Evolutionary conservation across 2,113 vertebrate genomes (phyloP).

Genomic region (Trochalopteron elliotii): DNA sequence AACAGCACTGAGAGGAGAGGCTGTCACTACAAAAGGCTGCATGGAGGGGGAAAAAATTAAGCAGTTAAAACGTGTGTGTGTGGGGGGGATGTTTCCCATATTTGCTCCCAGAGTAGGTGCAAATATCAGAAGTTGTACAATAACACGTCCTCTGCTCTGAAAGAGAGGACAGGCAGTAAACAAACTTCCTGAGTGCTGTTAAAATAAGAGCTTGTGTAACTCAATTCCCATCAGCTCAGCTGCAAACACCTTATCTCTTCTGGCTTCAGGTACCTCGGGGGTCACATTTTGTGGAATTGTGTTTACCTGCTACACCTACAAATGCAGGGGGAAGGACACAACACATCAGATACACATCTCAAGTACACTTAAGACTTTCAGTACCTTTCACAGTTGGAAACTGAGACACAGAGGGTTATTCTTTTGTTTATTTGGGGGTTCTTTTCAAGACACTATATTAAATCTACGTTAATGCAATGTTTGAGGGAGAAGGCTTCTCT

Average conservation of each 20-base stretch:
- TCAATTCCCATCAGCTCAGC: neutral
- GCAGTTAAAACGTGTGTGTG: neutral
- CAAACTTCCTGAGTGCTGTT: neutral
- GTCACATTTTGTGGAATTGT: neutral
- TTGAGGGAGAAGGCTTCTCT: neutral
- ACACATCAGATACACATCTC: neutral
- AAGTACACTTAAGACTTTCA: neutral
- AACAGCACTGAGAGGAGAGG: neutral
- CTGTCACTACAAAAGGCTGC: neutral
- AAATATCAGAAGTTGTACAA: neutral
- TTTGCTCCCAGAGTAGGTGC: neutral
- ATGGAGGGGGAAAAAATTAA: rapidly evolving
- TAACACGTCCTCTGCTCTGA: neutral
- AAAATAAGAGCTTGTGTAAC: constrained; percentile 28
- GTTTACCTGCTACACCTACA: neutral
- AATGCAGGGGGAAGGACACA: neutral
- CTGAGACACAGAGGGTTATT: neutral
- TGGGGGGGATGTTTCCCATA: neutral
- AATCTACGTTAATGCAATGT: neutral
- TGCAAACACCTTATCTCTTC: constrained; percentile 16
- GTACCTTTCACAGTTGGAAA: neutral
- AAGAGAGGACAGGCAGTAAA: neutral
- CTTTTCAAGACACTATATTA: neutral
- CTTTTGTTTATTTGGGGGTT: neutral
- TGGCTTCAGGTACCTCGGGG: neutral